phyloP scores from a whole-genome alignment of 2,113 vertebrate species.

The Speoplatyrhinus poulsoni region DNA sequence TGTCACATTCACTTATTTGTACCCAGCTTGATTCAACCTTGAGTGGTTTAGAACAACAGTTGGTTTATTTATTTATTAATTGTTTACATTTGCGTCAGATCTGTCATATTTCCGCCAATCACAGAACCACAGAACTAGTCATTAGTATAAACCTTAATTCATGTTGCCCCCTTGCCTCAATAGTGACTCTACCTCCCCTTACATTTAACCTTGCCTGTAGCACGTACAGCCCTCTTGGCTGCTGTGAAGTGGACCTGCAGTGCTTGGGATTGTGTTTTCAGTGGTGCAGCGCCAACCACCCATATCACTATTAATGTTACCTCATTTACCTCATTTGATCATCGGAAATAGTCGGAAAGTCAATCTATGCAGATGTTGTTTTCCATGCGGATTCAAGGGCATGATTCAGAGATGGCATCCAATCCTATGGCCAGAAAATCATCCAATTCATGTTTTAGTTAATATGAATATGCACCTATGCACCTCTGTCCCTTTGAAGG shows the following conservation, averaged over 20 bases:
- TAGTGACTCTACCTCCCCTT: slow-evolving; percentile 11
- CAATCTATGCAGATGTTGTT: slow-evolving; percentile 71
- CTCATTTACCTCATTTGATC: slow-evolving; percentile 71
- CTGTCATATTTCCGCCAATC: not conserved
- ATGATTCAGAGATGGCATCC: slow-evolving; percentile 38
- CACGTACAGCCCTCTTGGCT: slow-evolving; percentile 16
- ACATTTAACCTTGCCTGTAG: slow-evolving; percentile 41
- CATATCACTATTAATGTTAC: slow-evolving; percentile 58
- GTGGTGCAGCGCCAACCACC: slow-evolving; percentile 44
- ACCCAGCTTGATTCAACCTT: not conserved
- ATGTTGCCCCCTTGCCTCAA: too few relatives aligned
- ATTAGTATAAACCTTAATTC: slow-evolving; percentile 15
- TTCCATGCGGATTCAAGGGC: slow-evolving; percentile 31
- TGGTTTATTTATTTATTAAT: too few relatives aligned
- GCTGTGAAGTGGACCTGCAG: slow-evolving; percentile 27
- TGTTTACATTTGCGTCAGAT: not conserved
- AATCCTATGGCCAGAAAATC: slow-evolving; percentile 50
- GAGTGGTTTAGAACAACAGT: too few relatives aligned
- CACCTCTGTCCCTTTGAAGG: slow-evolving; percentile 68
- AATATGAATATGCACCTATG: slow-evolving; percentile 71
- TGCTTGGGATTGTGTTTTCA: slow-evolving; percentile 33
- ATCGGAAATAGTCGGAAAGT: slow-evolving; percentile 56
- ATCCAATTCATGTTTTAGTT: slow-evolving; percentile 43
- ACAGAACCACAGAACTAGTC: slow-evolving; percentile 8
- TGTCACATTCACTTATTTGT: slow-evolving; percentile 16